These are phyloP conservation scores for Saimiri boliviensis DNA, from an alignment of 2,113 vertebrate species.

Conservation along the genomic window DNA sequence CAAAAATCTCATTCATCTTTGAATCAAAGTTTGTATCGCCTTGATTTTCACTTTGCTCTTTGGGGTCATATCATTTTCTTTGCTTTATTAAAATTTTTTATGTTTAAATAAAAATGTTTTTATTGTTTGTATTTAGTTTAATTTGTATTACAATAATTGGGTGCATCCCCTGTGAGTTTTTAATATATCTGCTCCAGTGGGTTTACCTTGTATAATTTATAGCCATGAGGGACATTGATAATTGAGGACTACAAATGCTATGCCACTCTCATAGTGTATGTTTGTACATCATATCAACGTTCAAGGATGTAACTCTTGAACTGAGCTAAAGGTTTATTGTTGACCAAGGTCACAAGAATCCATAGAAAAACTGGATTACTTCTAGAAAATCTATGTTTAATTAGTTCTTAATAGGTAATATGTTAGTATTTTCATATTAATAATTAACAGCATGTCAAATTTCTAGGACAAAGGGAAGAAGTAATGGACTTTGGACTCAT, in stretches of 20 bases:
- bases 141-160: background rate
- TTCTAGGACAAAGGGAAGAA: background rate
- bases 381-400: background rate
- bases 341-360: background rate
- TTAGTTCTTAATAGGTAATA: background rate
- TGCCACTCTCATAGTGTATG: background rate
- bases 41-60: slow-evolving; percentile 1
- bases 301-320: background rate
- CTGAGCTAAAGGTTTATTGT: background rate
- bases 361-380: background rate
- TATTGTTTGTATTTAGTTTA: background rate
- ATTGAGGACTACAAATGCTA: background rate
- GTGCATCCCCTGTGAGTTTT: background rate
- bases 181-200: background rate
- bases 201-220: background rate
- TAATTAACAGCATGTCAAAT: background rate
- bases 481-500: background rate
- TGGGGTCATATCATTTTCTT: background rate
- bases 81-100: background rate
- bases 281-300: background rate
- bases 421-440: background rate
- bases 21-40: background rate
- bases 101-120: background rate
- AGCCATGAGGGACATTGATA: background rate
- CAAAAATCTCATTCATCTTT: background rate